Conservation (phyloP, 2,888 invertebrate species). For the Graphium colonna region DNA sequence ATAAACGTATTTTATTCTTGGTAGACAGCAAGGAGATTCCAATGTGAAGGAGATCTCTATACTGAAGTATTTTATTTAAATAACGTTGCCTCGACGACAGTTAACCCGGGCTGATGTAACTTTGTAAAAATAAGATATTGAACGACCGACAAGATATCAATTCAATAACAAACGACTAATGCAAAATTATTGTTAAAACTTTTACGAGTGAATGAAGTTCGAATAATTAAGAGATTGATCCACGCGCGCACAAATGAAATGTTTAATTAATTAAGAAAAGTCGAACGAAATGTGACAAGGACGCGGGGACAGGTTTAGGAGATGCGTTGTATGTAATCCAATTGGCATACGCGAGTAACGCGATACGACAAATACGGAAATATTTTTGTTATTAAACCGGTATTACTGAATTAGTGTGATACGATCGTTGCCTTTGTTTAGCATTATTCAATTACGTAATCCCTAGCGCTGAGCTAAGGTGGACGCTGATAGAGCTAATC, state of each 20-base stretch:
- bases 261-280: too few species aligned
- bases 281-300: too few species aligned
- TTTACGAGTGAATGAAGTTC: neutral
- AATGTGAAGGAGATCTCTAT: neutral
- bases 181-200: too few species aligned
- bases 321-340: too few species aligned
- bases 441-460: slow-evolving; percentile 10
- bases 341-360: neutral
- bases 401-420: neutral
- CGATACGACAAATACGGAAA: neutral
- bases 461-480: slow-evolving; percentile 5
- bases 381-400: neutral
- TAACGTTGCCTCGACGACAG: neutral
- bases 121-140: neutral
- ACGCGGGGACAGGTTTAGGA: too few species aligned
- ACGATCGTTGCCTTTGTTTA: slow-evolving; percentile 5
- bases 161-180: neutral
- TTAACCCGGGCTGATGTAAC: neutral
- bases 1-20: neutral
- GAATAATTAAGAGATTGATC: neutral
- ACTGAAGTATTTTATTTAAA: neutral
- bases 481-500: slow-evolving; percentile 6
- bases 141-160: neutral
- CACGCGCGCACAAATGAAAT: neutral
- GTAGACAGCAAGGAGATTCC: neutral